Evolutionary conservation across 2,888 invertebrate genomes (phyloP), one percentile per base, ranked within the genome.

Genomic region (Ennomos quercinarius): DNA sequence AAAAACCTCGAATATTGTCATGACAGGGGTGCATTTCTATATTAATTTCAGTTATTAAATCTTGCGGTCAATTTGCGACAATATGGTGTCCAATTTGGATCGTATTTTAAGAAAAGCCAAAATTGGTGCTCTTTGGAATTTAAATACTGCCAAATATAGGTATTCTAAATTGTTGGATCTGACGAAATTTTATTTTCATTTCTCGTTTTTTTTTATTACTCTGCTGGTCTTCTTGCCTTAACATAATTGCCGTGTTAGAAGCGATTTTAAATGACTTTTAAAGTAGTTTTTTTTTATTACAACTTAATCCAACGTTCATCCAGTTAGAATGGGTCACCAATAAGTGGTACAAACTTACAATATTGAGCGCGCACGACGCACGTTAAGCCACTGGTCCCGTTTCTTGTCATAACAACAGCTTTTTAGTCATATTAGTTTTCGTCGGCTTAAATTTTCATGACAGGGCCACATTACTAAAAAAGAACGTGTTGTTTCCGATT

Each of bases 91-190:
- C 43, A 50, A 47, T 35, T 57, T 41, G 48, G 17, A 42, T 59
- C 35, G 49, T 59, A 39, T 27, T 39, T 39, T 42, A 58, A 44
- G 43, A 11, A 41, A 56, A 45, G 58, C 63, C 63, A 63, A 63
- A 59, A 59, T 38, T 45, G 56, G 63, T 63, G 58, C 63, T 63
- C 59, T 40, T 41, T 11, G 46, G 53, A 54, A 44, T 43, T 53
- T 11, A 3, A 57, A 11, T 41, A 53, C 46, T 54, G 56, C 59
- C 52, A 59, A 59, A 59, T 51, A 51, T 58, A 61, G 55, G 55
- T 51, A 47, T 40, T 27, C 36, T 12, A 45, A 53, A 43, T 17
- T 46, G 17, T 48, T 45, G 45, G 13, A 58, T 48, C 58, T 36
- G 58, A 40, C n/a, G 34, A 43, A 12, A 39, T 48, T 38, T 8